phyloP scores from a whole-genome alignment of 1,140 invertebrate species.

The Microvelia longipes region DNA sequence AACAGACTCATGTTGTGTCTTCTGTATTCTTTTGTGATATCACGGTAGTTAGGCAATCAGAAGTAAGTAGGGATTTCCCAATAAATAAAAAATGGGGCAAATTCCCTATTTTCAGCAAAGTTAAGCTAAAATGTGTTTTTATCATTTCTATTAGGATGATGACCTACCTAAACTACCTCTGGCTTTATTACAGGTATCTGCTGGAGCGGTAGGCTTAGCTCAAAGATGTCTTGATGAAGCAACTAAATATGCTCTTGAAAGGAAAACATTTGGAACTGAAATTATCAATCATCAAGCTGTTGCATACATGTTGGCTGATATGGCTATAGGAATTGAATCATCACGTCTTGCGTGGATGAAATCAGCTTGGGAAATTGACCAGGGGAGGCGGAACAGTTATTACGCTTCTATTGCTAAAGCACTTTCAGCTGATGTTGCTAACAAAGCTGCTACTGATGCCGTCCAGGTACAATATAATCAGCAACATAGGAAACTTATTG shows the following conservation, averaged over 20 bases:
- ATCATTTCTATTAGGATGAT: no score
- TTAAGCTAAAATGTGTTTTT: no score
- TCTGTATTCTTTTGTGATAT: no score
- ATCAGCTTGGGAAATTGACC: slow-evolving; percentile 79
- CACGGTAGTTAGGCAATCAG: no score
- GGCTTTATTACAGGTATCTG: slow-evolving; percentile 48
- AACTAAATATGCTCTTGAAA: slow-evolving; percentile 78
- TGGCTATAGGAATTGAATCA: slow-evolving; percentile 82
- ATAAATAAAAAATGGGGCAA: no score
- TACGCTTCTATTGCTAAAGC: slow-evolving; percentile 86
- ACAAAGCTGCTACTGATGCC: slow-evolving; percentile 88
- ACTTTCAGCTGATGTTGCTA: slow-evolving; percentile 81
- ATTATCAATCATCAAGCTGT: slow-evolving; percentile 76
- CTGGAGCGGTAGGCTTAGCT: slow-evolving; percentile 77
- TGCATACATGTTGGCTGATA: slow-evolving; percentile 88
- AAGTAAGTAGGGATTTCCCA: no score
- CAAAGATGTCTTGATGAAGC: slow-evolving; percentile 85
- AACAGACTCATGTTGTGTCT: no score
- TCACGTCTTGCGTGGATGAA: slow-evolving; percentile 70
- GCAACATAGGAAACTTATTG: no score
- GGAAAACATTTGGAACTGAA: slow-evolving; percentile 85
- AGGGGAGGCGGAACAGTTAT: slow-evolving; percentile 64
- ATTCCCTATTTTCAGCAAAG: no score
- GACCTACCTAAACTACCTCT: no score
- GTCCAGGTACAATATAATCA: slow-evolving; percentile 54